Percentiles rank a stretch among this genome's conserved stretches.
These are phyloP conservation scores for Mellivora capensis DNA, from an alignment of 2,113 vertebrate genomes.

Conservation along the genomic window DNA sequence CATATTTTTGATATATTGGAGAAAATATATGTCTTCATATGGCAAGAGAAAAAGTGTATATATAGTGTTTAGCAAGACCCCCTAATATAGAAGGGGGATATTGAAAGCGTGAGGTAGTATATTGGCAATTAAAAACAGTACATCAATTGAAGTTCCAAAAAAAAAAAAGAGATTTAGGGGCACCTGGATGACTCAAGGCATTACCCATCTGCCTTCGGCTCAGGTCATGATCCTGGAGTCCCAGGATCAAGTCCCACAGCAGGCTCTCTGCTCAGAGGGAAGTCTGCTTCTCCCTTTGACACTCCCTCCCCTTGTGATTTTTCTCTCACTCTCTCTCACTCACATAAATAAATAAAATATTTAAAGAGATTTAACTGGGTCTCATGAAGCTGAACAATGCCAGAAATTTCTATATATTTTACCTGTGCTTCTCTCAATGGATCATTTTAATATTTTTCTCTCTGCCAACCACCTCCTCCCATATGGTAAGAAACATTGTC, in stretches of 20 bases:
- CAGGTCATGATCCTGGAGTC: no score
- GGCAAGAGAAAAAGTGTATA: background rate
- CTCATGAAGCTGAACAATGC: background rate
- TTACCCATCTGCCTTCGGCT: no score
- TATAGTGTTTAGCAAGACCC: background rate
- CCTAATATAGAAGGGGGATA: background rate
- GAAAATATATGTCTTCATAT: background rate
- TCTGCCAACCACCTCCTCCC: background rate
- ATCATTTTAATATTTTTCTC: background rate
- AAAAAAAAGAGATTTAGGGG: background rate
- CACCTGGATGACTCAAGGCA: no score
- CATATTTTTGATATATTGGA: background rate
- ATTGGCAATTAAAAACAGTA: background rate
- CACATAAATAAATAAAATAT: no score
- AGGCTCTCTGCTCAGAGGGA: no score
- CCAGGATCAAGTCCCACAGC: no score
- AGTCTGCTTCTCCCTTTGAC: no score
- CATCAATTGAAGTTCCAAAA: background rate
- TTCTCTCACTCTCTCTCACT: no score
- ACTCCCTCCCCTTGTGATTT: no score
- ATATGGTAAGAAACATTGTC: background rate
- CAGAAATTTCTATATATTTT: background rate
- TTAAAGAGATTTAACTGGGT: background rate
- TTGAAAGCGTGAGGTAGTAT: background rate
- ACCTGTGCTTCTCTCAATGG: background rate